Conservation (phyloP, 64 coral and sea anemone species). For the Astreopora myriophthalma region DNA sequence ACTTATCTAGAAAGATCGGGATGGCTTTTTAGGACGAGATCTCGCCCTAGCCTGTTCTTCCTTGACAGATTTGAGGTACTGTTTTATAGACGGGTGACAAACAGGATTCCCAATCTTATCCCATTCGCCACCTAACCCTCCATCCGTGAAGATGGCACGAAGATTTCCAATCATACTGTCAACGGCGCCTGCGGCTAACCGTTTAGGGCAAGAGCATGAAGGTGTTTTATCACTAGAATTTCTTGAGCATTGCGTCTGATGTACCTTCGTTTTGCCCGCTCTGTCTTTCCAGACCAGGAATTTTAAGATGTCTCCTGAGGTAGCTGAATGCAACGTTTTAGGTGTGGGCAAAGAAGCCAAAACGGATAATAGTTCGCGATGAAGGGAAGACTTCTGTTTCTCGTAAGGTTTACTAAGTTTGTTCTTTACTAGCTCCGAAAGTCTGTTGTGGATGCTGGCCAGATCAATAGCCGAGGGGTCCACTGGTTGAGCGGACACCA, state of each 20-base stretch:
- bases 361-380: not conserved
- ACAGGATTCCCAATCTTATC: constrained; percentile 24
- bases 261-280: constrained; percentile 17
- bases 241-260: not conserved
- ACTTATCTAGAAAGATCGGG: not conserved
- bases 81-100: constrained; percentile 1
- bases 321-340: not conserved
- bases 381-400: constrained; percentile 19
- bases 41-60: constrained; percentile 12
- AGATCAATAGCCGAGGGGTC: not conserved
- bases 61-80: constrained; percentile 12
- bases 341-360: not conserved
- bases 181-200: constrained; percentile 5
- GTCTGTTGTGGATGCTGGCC: not conserved
- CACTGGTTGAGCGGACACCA: not conserved
- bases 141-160: not conserved
- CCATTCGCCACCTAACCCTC: constrained; percentile 14
- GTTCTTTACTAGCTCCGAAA: not conserved
- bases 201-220: not conserved
- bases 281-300: constrained; percentile 50
- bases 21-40: not conserved
- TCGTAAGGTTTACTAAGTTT: constrained; percentile 20
- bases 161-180: constrained; percentile 36
- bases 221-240: not conserved
- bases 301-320: not conserved